Evolutionary conservation across 2,113 vertebrate species (phyloP).

Genomic region (Phalacrocorax aristotelis): DNA sequence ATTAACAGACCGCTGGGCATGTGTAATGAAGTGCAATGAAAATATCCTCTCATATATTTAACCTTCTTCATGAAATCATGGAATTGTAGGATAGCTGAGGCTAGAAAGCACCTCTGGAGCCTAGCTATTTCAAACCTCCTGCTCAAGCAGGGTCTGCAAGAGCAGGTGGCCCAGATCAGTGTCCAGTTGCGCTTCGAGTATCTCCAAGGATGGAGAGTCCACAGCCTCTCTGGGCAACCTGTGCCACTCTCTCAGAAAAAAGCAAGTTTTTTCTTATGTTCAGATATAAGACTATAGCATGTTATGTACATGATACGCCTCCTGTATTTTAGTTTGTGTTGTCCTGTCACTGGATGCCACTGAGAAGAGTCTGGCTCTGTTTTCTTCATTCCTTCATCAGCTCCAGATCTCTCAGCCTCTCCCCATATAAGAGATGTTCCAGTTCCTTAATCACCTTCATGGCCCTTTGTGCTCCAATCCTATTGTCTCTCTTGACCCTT

Average conservation of each 20-base stretch:
- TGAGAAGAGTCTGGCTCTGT: not conserved
- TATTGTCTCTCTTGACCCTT: no score
- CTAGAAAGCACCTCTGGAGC: not conserved
- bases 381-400: not conserved
- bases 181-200: accelerated
- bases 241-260: not conserved
- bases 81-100: not conserved
- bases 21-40: not conserved
- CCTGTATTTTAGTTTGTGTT: not conserved
- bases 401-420: not conserved
- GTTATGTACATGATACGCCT: no score
- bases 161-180: not conserved
- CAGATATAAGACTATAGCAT: no score
- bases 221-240: not conserved
- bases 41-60: not conserved
- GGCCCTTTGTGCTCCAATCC: not conserved
- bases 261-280: not conserved
- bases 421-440: not conserved
- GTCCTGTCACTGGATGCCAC: not conserved
- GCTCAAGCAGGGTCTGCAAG: not conserved
- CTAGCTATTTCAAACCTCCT: not conserved
- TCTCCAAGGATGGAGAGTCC: not conserved
- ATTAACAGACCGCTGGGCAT: not conserved
- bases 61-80: not conserved
- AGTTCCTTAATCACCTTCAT: not conserved